These are phyloP conservation scores for Dipodomys ordii DNA, from an alignment of 2,113 vertebrate genomes.

Conservation along the genomic window DNA sequence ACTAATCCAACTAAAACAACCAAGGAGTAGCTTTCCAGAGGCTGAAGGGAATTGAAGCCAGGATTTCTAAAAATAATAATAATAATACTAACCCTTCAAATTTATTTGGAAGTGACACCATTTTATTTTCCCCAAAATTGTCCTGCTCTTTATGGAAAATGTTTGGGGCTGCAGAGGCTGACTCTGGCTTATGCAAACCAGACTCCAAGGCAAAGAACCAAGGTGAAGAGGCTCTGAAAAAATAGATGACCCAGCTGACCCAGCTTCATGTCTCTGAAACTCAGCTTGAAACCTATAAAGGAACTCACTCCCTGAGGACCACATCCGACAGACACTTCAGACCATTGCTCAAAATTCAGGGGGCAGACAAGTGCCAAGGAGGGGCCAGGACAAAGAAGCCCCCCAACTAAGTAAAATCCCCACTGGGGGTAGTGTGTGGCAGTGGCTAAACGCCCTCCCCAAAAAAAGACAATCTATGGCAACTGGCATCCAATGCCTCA, in stretches of 20 bases:
- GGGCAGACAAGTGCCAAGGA: neutral
- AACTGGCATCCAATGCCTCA: neutral
- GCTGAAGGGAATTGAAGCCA: conserved; percentile 48
- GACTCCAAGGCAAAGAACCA: conserved; percentile 23
- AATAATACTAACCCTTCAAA: neutral
- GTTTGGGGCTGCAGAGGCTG: neutral
- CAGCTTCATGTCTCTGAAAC: conserved; percentile 43
- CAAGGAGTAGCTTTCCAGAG: conserved; percentile 67
- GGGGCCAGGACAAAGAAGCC: neutral
- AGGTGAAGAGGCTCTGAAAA: neutral
- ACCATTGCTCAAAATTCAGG: neutral
- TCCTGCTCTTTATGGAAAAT: conserved; percentile 14
- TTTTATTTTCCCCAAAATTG: neutral
- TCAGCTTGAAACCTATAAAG: conserved; percentile 57
- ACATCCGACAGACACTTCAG: neutral
- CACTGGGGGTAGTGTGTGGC: neutral
- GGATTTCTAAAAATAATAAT: neutral
- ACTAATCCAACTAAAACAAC: conserved; percentile 78
- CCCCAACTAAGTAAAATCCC: conserved; percentile 52
- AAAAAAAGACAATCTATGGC: conserved; percentile 45
- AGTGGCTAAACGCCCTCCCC: neutral
- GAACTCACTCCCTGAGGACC: conserved; percentile 1
- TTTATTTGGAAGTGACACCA: conserved; percentile 54
- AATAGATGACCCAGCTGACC: neutral
- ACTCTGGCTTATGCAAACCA: conserved; percentile 38